Evolutionary conservation across 1,140 invertebrate genomes (phyloP).

Genomic region (Brachystomella parvula): DNA sequence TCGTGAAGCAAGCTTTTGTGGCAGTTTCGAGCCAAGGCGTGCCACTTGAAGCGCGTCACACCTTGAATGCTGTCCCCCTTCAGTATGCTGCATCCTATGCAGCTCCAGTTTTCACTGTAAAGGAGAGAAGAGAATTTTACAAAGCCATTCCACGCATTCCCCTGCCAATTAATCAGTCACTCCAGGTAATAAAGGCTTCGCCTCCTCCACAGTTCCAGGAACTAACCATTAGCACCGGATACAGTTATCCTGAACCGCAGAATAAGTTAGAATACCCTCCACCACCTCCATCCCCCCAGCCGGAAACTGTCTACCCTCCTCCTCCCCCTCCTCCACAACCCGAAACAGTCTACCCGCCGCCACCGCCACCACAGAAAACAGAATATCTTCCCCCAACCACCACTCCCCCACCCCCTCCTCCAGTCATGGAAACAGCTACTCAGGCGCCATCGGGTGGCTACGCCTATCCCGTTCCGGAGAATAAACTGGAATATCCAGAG

Average conservation of each 20-base stretch:
- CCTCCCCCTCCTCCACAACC: background rate
- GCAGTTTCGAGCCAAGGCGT: background rate
- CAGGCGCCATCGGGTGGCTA: background rate
- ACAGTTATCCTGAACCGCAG: constrained; percentile 6
- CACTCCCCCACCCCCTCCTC: background rate
- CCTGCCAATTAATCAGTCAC: background rate
- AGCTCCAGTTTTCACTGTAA: constrained; percentile 8
- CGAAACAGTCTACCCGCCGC: background rate
- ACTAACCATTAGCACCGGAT: background rate
- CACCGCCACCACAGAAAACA: background rate
- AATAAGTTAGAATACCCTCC: constrained; percentile 9
- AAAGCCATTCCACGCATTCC: background rate
- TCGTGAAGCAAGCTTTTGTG: background rate
- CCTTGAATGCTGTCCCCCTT: background rate
- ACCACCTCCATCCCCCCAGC: background rate
- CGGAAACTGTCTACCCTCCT: background rate
- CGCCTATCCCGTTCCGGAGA: constrained; percentile 6
- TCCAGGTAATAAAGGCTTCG: background rate
- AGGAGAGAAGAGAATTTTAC: constrained; percentile 7
- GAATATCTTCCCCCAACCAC: background rate
- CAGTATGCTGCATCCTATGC: constrained; percentile 15
- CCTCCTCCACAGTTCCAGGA: background rate
- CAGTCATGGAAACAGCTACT: background rate
- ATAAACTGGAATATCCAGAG: constrained; percentile 10
- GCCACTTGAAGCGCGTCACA: constrained; percentile 16